Conservation (phyloP, 2,113 vertebrate genomes). For the Perognathus longimembris region DNA sequence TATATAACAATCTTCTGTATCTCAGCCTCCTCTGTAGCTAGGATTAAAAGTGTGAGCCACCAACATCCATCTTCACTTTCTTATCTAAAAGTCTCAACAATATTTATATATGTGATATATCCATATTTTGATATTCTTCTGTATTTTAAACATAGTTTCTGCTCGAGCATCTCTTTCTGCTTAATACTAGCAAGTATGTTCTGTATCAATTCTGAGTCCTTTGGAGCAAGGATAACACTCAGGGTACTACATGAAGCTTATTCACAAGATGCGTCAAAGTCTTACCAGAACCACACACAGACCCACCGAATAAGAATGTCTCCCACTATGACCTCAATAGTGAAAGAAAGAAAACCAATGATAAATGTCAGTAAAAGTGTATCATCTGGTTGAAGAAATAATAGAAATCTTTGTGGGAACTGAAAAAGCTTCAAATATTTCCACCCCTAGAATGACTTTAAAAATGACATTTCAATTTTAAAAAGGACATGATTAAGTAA, state of each 20-base stretch:
- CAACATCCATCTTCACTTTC: background rate
- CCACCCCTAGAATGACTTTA: background rate
- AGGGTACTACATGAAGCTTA: background rate
- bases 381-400: background rate
- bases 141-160: background rate
- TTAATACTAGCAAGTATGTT: background rate
- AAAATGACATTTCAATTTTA: background rate
- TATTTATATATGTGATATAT: too few relatives aligned
- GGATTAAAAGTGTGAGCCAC: too few relatives aligned
- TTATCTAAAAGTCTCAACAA: background rate
- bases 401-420: background rate
- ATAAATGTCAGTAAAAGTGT: background rate
- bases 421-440: background rate
- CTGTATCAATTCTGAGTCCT: too few relatives aligned
- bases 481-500: background rate
- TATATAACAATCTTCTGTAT: too few relatives aligned
- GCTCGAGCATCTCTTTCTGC: background rate
- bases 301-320: background rate
- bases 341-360: background rate
- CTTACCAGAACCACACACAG: background rate
- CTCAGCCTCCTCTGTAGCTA: too few relatives aligned
- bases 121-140: background rate
- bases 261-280: background rate
- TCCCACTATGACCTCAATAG: background rate
- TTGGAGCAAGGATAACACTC: background rate